phyloP scores from a whole-genome alignment of 2,797 vertebrate genomes.

The Sebastes cheni region DNA sequence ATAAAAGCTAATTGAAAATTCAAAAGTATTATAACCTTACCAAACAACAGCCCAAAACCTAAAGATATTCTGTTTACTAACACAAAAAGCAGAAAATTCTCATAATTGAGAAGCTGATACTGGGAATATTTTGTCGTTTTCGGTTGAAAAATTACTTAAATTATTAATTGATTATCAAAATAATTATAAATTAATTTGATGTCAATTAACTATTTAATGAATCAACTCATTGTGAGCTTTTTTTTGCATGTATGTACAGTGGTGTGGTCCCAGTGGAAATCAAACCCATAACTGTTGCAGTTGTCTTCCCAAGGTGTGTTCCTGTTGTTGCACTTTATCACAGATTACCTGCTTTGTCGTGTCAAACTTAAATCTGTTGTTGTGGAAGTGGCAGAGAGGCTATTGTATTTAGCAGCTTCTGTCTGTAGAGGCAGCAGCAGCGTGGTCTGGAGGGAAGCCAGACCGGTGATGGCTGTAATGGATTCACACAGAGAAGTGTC shows the following conservation, averaged over 20 bases:
- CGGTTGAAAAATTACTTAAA: not conserved
- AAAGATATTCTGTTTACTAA: not conserved
- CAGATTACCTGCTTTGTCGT: conserved; percentile 37
- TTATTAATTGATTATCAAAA: not conserved
- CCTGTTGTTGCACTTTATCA: conserved; percentile 11
- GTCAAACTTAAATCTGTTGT: conserved; percentile 45
- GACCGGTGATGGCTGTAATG: conserved; percentile 55
- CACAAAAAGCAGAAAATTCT: not conserved
- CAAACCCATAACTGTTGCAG: not conserved
- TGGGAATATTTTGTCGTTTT: not conserved
- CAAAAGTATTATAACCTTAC: too few relatives aligned
- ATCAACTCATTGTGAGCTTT: not conserved
- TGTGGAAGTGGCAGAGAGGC: conserved; percentile 51
- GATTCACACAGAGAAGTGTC: conserved; percentile 66
- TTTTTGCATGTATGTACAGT: not conserved
- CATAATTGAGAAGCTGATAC: not conserved
- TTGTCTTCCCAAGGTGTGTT: conserved; percentile 24
- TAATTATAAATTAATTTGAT: not conserved
- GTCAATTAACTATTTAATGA: not conserved
- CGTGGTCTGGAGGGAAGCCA: conserved; percentile 55
- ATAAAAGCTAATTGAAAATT: too few relatives aligned
- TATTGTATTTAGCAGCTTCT: conserved; percentile 51
- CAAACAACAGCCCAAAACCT: not conserved
- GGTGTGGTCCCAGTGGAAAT: not conserved
- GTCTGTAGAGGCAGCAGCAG: conserved; percentile 57